Conservation (phyloP, 2,888 invertebrate genomes). For the Andricus curvator region DNA sequence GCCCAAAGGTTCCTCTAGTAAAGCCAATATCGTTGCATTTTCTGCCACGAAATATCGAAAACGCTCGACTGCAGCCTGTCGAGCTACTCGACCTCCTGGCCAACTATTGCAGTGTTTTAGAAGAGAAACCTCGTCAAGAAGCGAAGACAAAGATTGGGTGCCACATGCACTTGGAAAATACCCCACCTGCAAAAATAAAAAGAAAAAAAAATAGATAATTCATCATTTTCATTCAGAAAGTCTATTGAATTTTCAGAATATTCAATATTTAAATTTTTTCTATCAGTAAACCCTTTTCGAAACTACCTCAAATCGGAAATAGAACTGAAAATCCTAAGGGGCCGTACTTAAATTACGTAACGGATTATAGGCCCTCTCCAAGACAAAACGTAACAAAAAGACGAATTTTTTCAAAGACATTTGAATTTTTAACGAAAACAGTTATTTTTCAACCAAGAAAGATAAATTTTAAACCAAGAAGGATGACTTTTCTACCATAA, state of each 20-base stretch:
- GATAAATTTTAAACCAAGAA: no score
- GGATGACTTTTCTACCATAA: no score
- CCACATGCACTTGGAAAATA: constrained; percentile 92
- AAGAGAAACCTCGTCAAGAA: constrained; percentile 92
- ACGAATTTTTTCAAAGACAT: no score
- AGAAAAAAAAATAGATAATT: background rate
- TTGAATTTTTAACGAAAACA: no score
- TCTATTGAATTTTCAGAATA: background rate
- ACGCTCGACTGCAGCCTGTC: constrained; percentile 83
- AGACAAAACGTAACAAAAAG: no score
- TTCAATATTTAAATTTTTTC: no score
- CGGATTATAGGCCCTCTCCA: no score
- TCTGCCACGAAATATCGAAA: constrained; percentile 96
- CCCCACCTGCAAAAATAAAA: constrained; percentile 81
- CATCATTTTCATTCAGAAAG: background rate
- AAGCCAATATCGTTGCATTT: constrained; percentile 91
- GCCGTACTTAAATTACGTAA: no score
- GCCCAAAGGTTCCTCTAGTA: constrained; percentile 95
- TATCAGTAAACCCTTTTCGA: no score
- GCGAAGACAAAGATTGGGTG: constrained; percentile 90
- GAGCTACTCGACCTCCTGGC: constrained; percentile 79
- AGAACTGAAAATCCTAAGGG: no score
- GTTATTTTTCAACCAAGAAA: no score
- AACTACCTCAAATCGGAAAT: no score
- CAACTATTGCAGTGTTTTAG: constrained; percentile 87